These are phyloP conservation scores for Apodemia zela DNA, from an alignment of 2,888 invertebrate genomes.

Conservation along the genomic window DNA sequence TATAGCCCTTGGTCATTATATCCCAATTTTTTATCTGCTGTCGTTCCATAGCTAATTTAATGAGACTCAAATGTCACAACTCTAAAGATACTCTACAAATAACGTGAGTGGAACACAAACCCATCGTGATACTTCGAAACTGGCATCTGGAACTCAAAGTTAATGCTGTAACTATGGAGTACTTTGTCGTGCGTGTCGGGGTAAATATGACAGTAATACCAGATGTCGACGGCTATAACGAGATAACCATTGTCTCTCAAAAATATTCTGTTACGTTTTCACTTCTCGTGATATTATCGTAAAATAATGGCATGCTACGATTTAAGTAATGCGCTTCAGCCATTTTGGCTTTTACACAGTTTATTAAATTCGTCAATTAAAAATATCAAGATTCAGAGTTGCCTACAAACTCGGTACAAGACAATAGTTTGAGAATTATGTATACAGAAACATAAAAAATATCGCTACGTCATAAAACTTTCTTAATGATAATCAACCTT, in stretches of 20 bases:
- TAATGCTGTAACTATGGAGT: neutral
- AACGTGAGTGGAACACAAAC: neutral
- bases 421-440: too few relatives aligned
- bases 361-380: too few relatives aligned
- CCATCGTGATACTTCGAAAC: neutral
- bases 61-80: neutral
- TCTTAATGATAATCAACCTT: too few relatives aligned
- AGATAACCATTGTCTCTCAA: neutral
- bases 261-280: neutral
- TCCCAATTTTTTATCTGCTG: neutral
- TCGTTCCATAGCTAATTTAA: neutral
- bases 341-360: too few relatives aligned
- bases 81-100: neutral
- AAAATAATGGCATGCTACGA: neutral
- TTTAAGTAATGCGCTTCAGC: neutral
- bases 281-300: neutral
- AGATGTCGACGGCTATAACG: neutral
- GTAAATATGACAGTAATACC: slow-evolving; percentile 2
- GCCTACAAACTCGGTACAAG: too few relatives aligned
- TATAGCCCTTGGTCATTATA: too few relatives aligned
- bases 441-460: too few relatives aligned
- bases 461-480: too few relatives aligned
- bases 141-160: slow-evolving; percentile 12
- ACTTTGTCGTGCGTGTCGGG: neutral
- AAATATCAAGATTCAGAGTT: too few relatives aligned